A percentile compares a stretch with the other conserved stretches of the same genome.
Evolutionary conservation across 2,113 vertebrate species (phyloP).

Genomic region (Balaeniceps rex): DNA sequence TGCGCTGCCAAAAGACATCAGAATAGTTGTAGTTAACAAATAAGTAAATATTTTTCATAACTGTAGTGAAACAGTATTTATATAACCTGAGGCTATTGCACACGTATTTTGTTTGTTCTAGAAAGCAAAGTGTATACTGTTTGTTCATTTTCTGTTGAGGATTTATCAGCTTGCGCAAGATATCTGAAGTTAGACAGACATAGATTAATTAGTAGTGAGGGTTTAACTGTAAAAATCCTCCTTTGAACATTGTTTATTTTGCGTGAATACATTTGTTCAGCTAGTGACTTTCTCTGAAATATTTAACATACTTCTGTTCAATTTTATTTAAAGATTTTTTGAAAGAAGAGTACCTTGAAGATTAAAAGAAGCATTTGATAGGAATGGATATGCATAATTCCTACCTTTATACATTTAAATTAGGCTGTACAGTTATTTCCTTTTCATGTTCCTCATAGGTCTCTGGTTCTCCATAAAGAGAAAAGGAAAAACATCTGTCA

Average conservation of each 20-base stretch:
- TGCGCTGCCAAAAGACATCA: conserved; percentile 43
- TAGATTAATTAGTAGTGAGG: conserved; percentile 52
- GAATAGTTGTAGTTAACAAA: conserved; percentile 59
- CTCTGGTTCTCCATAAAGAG: not conserved
- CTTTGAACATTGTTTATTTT: conserved; percentile 59
- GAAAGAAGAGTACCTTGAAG: not conserved
- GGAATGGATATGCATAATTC: not conserved
- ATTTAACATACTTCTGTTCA: conserved; percentile 7
- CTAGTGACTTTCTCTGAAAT: conserved; percentile 58
- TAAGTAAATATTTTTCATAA: conserved; percentile 68
- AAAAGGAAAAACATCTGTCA: not conserved
- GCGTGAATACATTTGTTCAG: conserved; percentile 35
- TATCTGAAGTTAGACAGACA: conserved; percentile 55
- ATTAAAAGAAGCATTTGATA: not conserved
- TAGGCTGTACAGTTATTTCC: not conserved
- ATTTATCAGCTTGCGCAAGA: conserved; percentile 50
- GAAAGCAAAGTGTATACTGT: conserved; percentile 33
- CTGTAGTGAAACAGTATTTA: conserved; percentile 55
- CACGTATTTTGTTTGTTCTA: conserved; percentile 46
- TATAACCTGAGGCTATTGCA: conserved; percentile 56
- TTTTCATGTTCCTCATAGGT: not conserved
- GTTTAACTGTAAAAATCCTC: conserved; percentile 47
- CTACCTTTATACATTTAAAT: not conserved
- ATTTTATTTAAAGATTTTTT: conserved; percentile 33
- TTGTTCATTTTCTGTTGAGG: conserved; percentile 62